Percentiles rank a stretch among this genome's conserved stretches.
Conservation (phyloP, 2,113 vertebrate species). For the Stictonetta naevosa region DNA sequence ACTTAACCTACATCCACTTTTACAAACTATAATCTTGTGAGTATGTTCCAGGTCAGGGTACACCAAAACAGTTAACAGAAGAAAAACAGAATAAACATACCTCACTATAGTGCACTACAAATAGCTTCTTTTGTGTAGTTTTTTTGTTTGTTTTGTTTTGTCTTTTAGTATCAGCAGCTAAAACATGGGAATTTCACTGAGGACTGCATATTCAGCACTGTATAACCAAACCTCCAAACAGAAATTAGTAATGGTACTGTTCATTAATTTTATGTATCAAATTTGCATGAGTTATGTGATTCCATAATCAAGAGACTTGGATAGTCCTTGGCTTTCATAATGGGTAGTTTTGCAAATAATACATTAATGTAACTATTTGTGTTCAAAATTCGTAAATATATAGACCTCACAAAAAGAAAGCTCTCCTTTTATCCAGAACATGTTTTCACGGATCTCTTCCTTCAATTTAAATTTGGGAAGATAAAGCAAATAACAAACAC, state of each 20-base stretch:
- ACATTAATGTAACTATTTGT: not conserved
- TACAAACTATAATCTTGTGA: not conserved
- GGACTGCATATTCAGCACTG: not conserved
- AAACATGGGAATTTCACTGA: not conserved
- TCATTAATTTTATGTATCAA: not conserved
- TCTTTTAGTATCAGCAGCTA: not conserved
- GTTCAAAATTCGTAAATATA: not conserved
- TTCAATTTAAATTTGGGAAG: not conserved
- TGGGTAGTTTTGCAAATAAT: not conserved
- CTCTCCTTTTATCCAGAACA: not conserved
- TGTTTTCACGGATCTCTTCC: not conserved
- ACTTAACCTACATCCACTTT: not conserved
- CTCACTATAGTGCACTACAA: not conserved
- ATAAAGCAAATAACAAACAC: not conserved
- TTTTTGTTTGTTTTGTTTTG: not conserved
- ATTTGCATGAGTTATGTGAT: not conserved
- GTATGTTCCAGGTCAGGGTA: not conserved
- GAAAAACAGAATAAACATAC: not conserved
- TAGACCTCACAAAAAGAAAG: not conserved
- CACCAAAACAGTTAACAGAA: not conserved
- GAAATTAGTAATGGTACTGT: not conserved
- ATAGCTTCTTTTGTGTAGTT: not conserved
- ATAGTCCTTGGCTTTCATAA: not conserved
- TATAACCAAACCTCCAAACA: not conserved
- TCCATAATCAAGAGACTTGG: not conserved